Evolutionary conservation across 2,797 vertebrate species (phyloP), one percentile per base, ranked within the genome.

Genomic region (Schizopygopsis pylzovi): DNA sequence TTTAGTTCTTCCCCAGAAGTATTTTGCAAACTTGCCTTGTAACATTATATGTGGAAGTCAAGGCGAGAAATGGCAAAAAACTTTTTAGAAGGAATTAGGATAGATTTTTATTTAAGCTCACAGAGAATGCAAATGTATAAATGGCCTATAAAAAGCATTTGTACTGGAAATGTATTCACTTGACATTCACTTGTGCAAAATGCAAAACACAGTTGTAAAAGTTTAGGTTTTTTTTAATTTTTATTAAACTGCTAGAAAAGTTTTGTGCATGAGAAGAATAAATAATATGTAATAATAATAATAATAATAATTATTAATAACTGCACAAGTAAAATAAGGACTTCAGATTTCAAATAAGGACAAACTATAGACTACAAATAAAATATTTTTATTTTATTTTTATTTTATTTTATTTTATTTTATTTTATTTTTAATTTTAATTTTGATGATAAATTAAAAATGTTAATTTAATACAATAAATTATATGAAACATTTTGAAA

Each of bases 1-100:
- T 84, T 37, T 39, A 11, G n/a, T 43, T 18, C 45, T 18, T 52
- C 54, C 49, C 65, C 59, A 70, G 15, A 56, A 54, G 68, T 8
- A 67, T 63, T 87, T 86, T n/a, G 61, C 47, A 68, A 84, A 81
- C 70, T 28, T 63, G 25, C 63, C 28, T 25, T 20, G 45, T 67
- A 61, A 82, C 52, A 12, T 49, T 47, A 33, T 56, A 79, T 6
- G 39, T 43, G n/a, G 45, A 59, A 61, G 39, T 43, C 22, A 8
- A 59, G 25, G 70, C 22, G 18, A 43, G 16, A 33, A 37, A 37
- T 37, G 63, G 63, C 28, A 37, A 67, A 67, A 18, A 45, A 65
- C 49, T 49, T 28, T 41, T 52, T n/a, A 39, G 61, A 59, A 73
- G 78, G 83, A 72, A 84, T 84, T 77, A 16, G 12, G 54, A 61